Base-by-base conservation (phyloP, 2,888 invertebrate species). In the Epinotia nisella region DNA sequence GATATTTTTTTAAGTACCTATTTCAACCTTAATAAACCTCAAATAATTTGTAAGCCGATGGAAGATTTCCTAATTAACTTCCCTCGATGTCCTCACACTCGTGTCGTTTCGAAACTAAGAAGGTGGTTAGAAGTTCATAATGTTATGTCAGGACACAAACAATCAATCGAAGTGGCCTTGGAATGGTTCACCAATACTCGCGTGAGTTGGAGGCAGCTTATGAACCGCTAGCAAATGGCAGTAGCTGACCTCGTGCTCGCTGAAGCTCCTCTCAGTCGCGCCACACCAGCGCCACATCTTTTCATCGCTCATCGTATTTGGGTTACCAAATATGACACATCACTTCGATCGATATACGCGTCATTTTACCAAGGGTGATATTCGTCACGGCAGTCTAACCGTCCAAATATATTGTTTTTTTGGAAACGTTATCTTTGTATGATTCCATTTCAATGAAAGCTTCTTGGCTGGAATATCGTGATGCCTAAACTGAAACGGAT, bases 321-420 rank as follows among this genome's bases (percentile, higher is more conserved):
- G 85, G 82, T 84, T 87, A 87, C 87, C 86, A 87, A 89, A 87
- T 86, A 87, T 87, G 87, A 88, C 87, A 86, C 83, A 80, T 81
- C 83, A 81, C 84, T 76, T 83, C 87, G 92, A 91, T 92, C 92
- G 84, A 93, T 92, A 92, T 85, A 87, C 87, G 83, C 84, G 86
- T 87, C 82, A 83, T 78, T 83, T 83, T 85, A 82, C 83, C 84
- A 82, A 81, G 79, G 83, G 83, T 84, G 83, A 86, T 85, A 83
- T n/a, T n/a, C 80, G 82, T 80, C 76, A 70, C 76, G 77, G 78
- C 79, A 75, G 7, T 49, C 7, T 49, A 49, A 49, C 69, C 76
- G 74, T 74, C 65, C 70, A 64, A 41, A 64, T 60, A 53, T 19
- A 61, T 73, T 65, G 67, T 39, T n/a, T 3, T 41, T 55, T 29